Evolutionary conservation across 2,113 vertebrate genomes (phyloP), one percentile per base, ranked within the genome.

Genomic region (Epinephelus lanceolatus): DNA sequence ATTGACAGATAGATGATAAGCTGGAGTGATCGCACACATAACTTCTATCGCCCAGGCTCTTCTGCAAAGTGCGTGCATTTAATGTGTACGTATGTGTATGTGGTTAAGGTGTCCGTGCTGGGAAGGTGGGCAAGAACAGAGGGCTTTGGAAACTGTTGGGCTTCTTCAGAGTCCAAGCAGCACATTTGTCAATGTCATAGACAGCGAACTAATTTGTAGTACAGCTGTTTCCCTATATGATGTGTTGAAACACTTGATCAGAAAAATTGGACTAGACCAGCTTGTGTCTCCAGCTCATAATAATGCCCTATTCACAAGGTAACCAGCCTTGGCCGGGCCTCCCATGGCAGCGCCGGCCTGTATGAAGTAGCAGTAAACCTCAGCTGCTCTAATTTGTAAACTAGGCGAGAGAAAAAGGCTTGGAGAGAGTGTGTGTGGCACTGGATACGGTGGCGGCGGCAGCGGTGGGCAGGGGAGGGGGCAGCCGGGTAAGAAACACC

Each of bases 141-240:
- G 81, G 45, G 63, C 63, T 78, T 55, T 88, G 89, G 79, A 85
- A 89, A 84, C 81, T 45, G 75, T 67, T 4, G 11, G 71, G 61
- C 85, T 89, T 89, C 82, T 70, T 52, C 76, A 56, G 19, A 90
- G 71, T 93, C 89, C 83, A 78, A 81, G 88, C 85, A 92, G 88
- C 92, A 77, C 94, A 96, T 96, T 94, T 88, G 91, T 96, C 95
- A 95, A 95, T 92, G 95, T 96, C 95, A 95, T 55, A 45, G 81
- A 83, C 81, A 55, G 37, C 75, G 71, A 80, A 76, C 91, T 96
- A 94, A 96, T 96, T 96, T 95, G 93, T 94, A 94, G 89, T 81
- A 93, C 95, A 96, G 95, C 95, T 96, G 95, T 95, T 95, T 94
- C 93, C 80, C 85, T 92, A 85, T 92, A 95, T 94, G 93, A 95